Evolutionary conservation across 1,140 invertebrate species (phyloP).

Genomic region (Leptinotarsa texana): DNA sequence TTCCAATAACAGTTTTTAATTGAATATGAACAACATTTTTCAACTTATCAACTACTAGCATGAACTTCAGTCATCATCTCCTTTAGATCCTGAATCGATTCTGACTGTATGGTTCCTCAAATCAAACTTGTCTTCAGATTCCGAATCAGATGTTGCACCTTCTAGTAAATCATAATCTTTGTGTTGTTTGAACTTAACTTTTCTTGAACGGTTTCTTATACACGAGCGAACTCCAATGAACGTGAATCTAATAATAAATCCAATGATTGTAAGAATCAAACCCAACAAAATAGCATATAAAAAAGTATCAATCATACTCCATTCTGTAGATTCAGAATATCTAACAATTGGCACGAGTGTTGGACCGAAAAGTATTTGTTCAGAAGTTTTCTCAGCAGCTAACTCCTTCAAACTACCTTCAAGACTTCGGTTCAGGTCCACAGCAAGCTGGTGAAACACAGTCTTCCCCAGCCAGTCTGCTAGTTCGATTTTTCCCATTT

Average conservation of each 20-base stretch:
- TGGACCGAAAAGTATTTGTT: slow-evolving; percentile 13
- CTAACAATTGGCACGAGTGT: slow-evolving; percentile 36
- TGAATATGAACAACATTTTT: too few relatives aligned
- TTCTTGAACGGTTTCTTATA: slow-evolving; percentile 32
- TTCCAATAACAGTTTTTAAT: too few relatives aligned
- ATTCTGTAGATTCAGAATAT: slow-evolving; percentile 41
- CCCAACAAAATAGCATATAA: slow-evolving; percentile 35
- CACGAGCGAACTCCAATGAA: slow-evolving; percentile 22
- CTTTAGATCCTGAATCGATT: slow-evolving; percentile 3
- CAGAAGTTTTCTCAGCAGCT: background rate
- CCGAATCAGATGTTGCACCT: slow-evolving; percentile 35
- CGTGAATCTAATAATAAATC: slow-evolving; percentile 33
- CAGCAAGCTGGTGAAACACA: slow-evolving; percentile 61
- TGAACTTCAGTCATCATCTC: background rate
- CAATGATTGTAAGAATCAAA: slow-evolving; percentile 36
- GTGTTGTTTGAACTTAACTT: slow-evolving; percentile 24
- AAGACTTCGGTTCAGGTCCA: slow-evolving; percentile 60
- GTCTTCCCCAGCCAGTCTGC: slow-evolving; percentile 65
- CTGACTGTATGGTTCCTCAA: slow-evolving; percentile 27
- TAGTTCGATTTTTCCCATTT: slow-evolving; percentile 61
- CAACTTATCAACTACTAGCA: too few relatives aligned
- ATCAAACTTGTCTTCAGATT: slow-evolving; percentile 46
- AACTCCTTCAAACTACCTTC: slow-evolving; percentile 35
- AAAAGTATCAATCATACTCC: slow-evolving; percentile 45
- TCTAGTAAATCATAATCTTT: slow-evolving; percentile 34